phyloP scores from a whole-genome alignment of 2,797 vertebrate genomes.

The Scolopax rusticola region DNA sequence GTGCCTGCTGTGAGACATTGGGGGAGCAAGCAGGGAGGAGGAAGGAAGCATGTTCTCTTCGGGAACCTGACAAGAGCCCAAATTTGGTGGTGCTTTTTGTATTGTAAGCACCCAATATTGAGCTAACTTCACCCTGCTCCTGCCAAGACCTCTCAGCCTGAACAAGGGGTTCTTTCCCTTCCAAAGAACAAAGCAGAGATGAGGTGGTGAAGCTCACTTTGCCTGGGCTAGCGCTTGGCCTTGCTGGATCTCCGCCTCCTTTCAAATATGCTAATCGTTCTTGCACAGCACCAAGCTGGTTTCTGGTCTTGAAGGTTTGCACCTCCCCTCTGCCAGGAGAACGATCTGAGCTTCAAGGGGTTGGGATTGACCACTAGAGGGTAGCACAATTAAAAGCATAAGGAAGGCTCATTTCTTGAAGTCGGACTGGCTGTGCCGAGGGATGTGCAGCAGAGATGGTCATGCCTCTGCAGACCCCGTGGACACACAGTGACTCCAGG shows the following conservation, averaged over 20 bases:
- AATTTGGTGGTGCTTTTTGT: neutral
- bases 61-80: neutral
- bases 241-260: neutral
- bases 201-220: rapidly evolving
- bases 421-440: rapidly evolving
- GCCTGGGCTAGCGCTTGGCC: neutral
- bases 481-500: neutral
- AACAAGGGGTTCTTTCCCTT: neutral
- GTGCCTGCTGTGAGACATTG: neutral
- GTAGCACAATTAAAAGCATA: slow-evolving; percentile 72
- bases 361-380: slow-evolving; percentile 60
- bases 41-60: neutral
- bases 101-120: neutral
- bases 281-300: neutral
- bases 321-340: neutral
- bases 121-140: neutral
- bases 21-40: neutral
- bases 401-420: neutral
- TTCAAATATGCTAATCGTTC: neutral
- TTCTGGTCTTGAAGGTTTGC: neutral
- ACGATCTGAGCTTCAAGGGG: neutral
- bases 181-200: neutral
- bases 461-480: too few species aligned
- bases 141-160: neutral
- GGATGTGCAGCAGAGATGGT: neutral